These are phyloP conservation scores for Lacanobia oleracea DNA, from an alignment of 2,888 invertebrate species.

Conservation along the genomic window DNA sequence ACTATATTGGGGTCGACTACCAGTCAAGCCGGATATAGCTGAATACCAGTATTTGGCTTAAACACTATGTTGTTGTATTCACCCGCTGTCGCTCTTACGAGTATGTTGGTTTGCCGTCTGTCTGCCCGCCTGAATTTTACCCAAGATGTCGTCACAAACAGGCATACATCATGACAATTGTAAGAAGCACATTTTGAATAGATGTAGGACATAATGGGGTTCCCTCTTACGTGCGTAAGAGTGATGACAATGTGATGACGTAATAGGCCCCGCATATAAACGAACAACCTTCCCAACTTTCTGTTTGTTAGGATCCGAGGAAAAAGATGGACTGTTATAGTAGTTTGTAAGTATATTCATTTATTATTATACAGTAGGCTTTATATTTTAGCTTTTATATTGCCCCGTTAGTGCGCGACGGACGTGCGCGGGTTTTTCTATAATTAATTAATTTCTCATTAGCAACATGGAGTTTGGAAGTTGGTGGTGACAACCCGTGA, in stretches of 20 bases:
- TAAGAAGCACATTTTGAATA: slow-evolving; percentile 31
- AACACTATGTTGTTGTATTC: no score
- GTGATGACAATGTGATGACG: slow-evolving; percentile 44
- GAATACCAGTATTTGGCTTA: no score
- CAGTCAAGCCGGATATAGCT: no score
- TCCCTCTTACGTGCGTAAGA: slow-evolving; percentile 6
- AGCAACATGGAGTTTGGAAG: background rate
- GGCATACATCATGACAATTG: slow-evolving; percentile 50
- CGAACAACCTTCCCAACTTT: slow-evolving; percentile 33
- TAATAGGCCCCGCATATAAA: slow-evolving; percentile 18
- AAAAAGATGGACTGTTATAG: slow-evolving; percentile 21
- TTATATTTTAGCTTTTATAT: slow-evolving; percentile 5
- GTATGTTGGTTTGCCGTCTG: no score
- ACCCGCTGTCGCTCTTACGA: no score
- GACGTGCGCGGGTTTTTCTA: background rate
- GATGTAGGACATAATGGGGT: slow-evolving; percentile 3
- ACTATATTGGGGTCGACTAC: no score
- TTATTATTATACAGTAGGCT: slow-evolving; percentile 18
- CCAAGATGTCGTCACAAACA: slow-evolving; percentile 38
- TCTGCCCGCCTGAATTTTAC: background rate
- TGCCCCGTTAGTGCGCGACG: background rate
- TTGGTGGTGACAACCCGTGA: background rate
- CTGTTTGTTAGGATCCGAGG: slow-evolving; percentile 43
- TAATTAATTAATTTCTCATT: background rate
- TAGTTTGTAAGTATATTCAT: slow-evolving; percentile 13